Percentiles rank a stretch among this genome's conserved stretches.
Conservation (phyloP, 2,888 invertebrate species). For the Amblyjoppa proteus region DNA sequence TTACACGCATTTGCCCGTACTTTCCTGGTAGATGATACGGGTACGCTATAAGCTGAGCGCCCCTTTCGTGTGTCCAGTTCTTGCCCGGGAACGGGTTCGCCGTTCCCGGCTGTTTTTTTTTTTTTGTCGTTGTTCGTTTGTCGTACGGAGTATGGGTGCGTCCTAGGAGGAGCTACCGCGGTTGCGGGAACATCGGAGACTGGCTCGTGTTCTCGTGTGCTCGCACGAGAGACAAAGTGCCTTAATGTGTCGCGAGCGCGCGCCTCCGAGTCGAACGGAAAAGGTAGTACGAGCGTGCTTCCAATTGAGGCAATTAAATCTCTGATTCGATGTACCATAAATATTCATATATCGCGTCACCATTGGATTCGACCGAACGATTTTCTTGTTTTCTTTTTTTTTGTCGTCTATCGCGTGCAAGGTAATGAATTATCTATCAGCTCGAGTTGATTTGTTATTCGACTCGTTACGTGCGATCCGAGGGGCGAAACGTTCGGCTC, state of each 20-base stretch:
- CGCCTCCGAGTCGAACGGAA: conserved; percentile 14
- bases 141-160: conserved; percentile 4
- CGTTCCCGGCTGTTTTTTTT: conserved; percentile 34
- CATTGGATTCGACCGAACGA: conserved; percentile 5
- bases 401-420: background rate
- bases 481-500: conserved; percentile 22
- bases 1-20: conserved; percentile 9
- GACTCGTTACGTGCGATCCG: conserved; percentile 29
- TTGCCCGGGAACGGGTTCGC: conserved; percentile 38
- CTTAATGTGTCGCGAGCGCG: conserved; percentile 26
- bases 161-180: conserved; percentile 18
- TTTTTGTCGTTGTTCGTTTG: conserved; percentile 24
- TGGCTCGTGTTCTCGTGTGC: conserved; percentile 20
- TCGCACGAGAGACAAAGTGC: conserved; percentile 40
- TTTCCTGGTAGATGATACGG: conserved; percentile 35
- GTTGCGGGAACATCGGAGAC: conserved; percentile 36
- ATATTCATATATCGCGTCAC: conserved; percentile 33
- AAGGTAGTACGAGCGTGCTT: conserved; percentile 7
- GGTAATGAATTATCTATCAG: conserved; percentile 5
- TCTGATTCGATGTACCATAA: conserved; percentile 25
- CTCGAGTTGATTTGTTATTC: conserved; percentile 30
- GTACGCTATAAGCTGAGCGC: conserved; percentile 22
- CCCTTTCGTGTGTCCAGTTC: conserved; percentile 39
- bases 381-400: background rate
- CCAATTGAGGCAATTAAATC: conserved; percentile 44